Evolutionary conservation across 1,140 invertebrate species (phyloP), one percentile per base, ranked within the genome.

Genomic region (Odontomachus brunneus): DNA sequence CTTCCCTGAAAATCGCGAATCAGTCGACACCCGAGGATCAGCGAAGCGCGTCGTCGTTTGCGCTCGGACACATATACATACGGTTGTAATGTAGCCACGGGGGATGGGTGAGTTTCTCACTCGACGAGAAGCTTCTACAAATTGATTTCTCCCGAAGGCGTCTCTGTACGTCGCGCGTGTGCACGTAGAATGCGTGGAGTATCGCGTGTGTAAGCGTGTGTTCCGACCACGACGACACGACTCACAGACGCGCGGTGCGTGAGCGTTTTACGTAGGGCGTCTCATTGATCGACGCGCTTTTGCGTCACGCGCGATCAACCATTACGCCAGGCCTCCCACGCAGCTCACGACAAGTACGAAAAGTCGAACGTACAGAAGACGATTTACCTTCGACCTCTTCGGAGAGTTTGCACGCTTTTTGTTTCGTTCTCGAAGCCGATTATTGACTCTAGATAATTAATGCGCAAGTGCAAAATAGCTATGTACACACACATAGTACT

Each of bases 211-310:
- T 33, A 22, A 19, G 38, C 26, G 22, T 33, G n/a, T 22, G 5
- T 66, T 15, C 15, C 19, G 22, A 17, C n/a, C 55, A 62, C 57
- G 5, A 33, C 29, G 29, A n/a, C n/a, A 33, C 29, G 2, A 33
- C 26, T 7, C 5, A 33, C 2, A 2, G 19, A 14, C 51, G 29
- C 22, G 29, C 19, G 74, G 67, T 67, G 75, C 63, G 75, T 78
- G 69, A 78, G 75, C 63, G 63, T 51, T 69, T n/a, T 69, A 48
- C 75, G 75, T 69, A 78, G 63, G 51, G 9, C 63, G 33, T 78
- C 44, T 78, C 75, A 78, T 78, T 78, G 75, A 78, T 78, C 75
- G 75, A 19, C 75, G 24, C n/a, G 65, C 66, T 57, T 71, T 69
- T 71, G 75, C 62, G 51, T 59, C 62, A 80, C 33, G 17, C 29